Conservation (phyloP, 2,113 vertebrate species). For the Syrrhaptes paradoxus region DNA sequence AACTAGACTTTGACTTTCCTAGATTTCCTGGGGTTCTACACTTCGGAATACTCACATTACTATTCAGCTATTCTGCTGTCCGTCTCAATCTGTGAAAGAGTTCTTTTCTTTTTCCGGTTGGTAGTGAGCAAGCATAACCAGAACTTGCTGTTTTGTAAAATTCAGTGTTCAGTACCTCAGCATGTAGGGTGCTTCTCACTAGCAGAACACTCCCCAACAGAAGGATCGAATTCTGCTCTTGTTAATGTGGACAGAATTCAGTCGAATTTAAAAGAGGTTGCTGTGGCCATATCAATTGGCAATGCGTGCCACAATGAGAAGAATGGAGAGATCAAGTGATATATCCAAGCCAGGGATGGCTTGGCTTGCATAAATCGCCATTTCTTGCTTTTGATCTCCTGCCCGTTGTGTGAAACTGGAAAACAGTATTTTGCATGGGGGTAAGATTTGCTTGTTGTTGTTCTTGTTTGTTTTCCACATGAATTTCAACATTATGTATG, state of each 20-base stretch:
- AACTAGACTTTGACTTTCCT: not conserved
- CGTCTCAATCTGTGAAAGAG: not conserved
- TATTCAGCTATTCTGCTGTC: not conserved
- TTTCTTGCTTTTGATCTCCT: not conserved
- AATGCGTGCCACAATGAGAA: not conserved
- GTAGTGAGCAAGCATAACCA: not conserved
- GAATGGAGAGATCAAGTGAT: not conserved
- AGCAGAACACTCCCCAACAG: not conserved
- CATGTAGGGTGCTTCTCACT: not conserved
- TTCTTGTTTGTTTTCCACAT: not conserved
- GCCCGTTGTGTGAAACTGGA: rapidly evolving
- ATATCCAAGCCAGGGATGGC: not conserved
- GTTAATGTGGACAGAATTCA: rapidly evolving
- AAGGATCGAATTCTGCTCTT: not conserved
- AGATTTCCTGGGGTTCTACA: not conserved
- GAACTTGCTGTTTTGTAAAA: not conserved
- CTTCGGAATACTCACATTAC: not conserved
- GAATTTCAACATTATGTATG: not conserved
- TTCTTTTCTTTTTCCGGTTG: not conserved
- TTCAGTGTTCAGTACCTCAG: not conserved
- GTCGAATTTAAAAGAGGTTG: not conserved
- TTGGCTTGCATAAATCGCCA: not conserved
- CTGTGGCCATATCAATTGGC: not conserved
- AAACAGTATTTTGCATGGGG: not conserved
- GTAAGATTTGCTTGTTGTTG: not conserved